Conservation (phyloP, 2,888 invertebrate species). For the Trichacis sp. region DNA sequence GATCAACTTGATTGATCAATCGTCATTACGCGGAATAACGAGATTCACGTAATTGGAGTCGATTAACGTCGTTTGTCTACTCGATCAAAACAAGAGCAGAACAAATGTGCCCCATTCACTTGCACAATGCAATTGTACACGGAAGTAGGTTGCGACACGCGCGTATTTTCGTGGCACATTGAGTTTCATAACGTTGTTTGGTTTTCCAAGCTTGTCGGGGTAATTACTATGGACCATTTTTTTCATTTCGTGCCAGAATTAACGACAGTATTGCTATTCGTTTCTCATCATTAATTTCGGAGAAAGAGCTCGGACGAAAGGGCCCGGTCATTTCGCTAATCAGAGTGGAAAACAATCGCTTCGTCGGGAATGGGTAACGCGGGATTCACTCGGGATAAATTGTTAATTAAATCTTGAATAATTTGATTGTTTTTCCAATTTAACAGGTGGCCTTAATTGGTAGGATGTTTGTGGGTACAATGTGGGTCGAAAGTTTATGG, state of each 20-base stretch:
- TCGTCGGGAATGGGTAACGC: too few species aligned
- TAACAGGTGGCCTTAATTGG: too few species aligned
- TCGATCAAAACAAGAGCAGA: conserved; percentile 45
- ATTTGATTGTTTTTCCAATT: too few species aligned
- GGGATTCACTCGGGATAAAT: too few species aligned
- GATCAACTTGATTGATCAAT: background rate
- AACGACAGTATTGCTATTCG: background rate
- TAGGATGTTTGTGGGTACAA: too few species aligned
- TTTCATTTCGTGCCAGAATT: background rate
- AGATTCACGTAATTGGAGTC: background rate
- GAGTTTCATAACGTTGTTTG: conserved; percentile 17
- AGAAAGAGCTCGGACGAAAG: too few species aligned
- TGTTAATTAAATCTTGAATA: too few species aligned
- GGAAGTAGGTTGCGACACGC: conserved; percentile 40
- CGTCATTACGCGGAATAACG: background rate
- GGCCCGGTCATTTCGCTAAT: too few species aligned
- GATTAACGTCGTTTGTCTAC: conserved; percentile 41
- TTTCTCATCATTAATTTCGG: background rate
- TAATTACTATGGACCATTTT: background rate
- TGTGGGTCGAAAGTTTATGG: too few species aligned
- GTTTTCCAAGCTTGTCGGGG: background rate
- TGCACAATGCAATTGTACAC: conserved; percentile 24
- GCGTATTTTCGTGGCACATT: conserved; percentile 37
- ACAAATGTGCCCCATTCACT: conserved; percentile 28
- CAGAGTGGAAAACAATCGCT: too few species aligned